Evolutionary conservation across 2,888 invertebrate species (phyloP), one percentile per base, ranked within the genome.

Genomic region (Oscheius sp.): DNA sequence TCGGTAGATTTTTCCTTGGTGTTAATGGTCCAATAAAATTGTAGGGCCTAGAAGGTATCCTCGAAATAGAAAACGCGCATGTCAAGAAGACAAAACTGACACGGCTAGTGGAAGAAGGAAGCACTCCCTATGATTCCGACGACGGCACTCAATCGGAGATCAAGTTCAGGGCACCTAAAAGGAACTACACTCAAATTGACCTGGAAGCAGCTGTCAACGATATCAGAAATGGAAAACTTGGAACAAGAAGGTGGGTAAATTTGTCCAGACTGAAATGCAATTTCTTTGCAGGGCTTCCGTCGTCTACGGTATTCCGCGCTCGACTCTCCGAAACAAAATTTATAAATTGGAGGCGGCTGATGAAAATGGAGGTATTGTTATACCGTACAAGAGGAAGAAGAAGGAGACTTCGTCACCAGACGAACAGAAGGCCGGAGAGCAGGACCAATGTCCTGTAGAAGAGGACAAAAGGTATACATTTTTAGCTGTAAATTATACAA

Each of bases 141-240:
- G 61, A 29, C 2, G 35, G 35, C 3, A 21, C 43, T 12, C 12
- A 12, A 27, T 59, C 56, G 3, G 64, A 49, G 27, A 25, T 66
- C 18, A 52, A 52, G 18, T 64, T 66, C 29, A 49, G 66, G 18
- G 49, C 59, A 9, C 73, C 79, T 21, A 92, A 95, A 81, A 92
- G 94, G 81, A 93, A 93, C 69, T 98, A 98, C 91, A 95, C 95
- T n/a, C 95, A 96, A 85, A 95, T 95, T 86, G 96, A 97, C 90
- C 92, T 98, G 53, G 93, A 94, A 88, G 93, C 93, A 46, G 97
- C 97, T n/a, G 92, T 98, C 74, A 92, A 94, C 75, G 97, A 82
- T 29, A 82, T 83, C 25, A 45, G 83, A 46, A 75, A 77, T 61
- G 82, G 82, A 55, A 78, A 81, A 43, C 58, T 58, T 12, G 56